Evolutionary conservation across 2,797 vertebrate species (phyloP).

Genomic region (Melanotaenia parkinsoni): DNA sequence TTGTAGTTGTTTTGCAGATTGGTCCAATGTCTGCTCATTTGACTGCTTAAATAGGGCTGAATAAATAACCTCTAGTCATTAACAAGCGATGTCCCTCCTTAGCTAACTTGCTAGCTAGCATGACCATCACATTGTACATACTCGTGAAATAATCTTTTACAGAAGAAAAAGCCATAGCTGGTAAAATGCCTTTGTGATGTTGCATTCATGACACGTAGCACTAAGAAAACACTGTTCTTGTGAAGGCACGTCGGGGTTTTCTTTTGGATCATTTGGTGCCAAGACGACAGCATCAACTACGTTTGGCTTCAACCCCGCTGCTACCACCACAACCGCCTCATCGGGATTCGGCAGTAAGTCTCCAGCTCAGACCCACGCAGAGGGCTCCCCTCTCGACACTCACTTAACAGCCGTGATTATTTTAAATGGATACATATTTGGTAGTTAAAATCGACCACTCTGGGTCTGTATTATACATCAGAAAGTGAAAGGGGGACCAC

Average conservation of each 20-base stretch:
- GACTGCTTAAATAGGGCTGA: neutral
- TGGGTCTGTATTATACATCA: too few species aligned
- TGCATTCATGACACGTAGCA: neutral
- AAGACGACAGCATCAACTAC: slow-evolving; percentile 79
- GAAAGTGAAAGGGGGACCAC: too few species aligned
- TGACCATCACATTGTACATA: neutral
- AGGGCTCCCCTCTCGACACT: too few species aligned
- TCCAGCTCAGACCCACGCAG: slow-evolving; percentile 18
- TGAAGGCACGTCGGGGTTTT: slow-evolving; percentile 81
- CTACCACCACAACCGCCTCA: slow-evolving; percentile 78
- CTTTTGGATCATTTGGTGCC: slow-evolving; percentile 82
- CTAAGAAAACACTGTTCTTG: slow-evolving; percentile 26
- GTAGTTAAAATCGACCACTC: too few species aligned
- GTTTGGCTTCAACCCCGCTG: slow-evolving; percentile 80
- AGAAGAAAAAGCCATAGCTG: neutral
- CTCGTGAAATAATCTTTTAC: neutral
- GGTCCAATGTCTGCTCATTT: neutral
- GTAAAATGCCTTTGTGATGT: neutral
- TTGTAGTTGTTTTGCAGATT: neutral
- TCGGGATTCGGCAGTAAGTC: slow-evolving; percentile 87
- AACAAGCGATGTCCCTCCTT: neutral
- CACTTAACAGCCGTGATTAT: too few species aligned
- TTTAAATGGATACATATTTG: too few species aligned
- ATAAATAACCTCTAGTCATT: neutral
- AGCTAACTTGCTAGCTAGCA: neutral